Conservation (phyloP, 2,888 invertebrate genomes). For the Sceliomorpha sp. region DNA sequence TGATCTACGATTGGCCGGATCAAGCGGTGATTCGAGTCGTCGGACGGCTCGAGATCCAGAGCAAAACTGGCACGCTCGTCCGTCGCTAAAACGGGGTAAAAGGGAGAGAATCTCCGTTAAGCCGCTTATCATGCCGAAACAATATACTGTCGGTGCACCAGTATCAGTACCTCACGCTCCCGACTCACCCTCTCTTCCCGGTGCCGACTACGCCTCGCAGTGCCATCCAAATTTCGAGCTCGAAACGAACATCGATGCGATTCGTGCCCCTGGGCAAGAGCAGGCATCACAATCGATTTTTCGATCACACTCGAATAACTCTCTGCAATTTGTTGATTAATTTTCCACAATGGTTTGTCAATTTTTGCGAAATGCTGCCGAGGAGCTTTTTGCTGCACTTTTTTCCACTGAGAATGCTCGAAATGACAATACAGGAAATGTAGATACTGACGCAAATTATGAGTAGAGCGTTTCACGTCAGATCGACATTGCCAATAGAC, state of each 20-base stretch:
- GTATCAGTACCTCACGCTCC: conserved; percentile 76
- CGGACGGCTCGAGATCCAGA: conserved; percentile 68
- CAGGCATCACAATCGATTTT: conserved; percentile 54
- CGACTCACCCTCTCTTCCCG: conserved; percentile 32
- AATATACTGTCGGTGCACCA: conserved; percentile 80
- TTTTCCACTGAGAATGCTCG: conserved; percentile 6
- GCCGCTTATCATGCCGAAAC: conserved; percentile 81
- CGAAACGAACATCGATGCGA: conserved; percentile 73
- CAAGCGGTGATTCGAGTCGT: conserved; percentile 50
- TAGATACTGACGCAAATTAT: no score
- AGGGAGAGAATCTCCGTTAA: conserved; percentile 76
- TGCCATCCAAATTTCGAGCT: conserved; percentile 75
- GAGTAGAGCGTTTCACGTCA: no score
- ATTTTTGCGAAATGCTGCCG: conserved; percentile 37
- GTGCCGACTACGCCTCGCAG: conserved; percentile 56
- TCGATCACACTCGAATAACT: conserved; percentile 57
- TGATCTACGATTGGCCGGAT: conserved; percentile 65
- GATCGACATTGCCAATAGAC: no score
- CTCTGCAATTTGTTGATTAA: conserved; percentile 48
- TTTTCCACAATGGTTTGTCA: conserved; percentile 49
- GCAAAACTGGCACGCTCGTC: conserved; percentile 66
- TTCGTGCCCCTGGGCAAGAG: conserved; percentile 62
- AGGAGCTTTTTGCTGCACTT: conserved; percentile 18
- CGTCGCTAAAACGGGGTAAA: conserved; percentile 48
- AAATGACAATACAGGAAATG: conserved; percentile 41